phyloP scores from a whole-genome alignment of 1,140 invertebrate species.

The Onthophagus taurus region DNA sequence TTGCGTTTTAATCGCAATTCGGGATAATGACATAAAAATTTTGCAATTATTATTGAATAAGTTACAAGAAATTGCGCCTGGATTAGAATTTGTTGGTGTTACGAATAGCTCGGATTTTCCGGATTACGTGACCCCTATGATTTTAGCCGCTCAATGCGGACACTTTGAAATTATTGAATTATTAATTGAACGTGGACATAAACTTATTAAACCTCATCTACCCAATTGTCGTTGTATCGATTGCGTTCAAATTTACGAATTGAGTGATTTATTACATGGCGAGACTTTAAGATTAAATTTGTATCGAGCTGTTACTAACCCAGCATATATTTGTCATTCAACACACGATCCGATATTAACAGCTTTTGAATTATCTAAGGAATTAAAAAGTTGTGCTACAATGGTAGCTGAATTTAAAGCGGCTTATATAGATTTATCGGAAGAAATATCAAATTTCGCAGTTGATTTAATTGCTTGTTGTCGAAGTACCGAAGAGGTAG shows the following conservation, averaged over 20 bases:
- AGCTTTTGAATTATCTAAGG: conserved; percentile 49
- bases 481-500: conserved; percentile 56
- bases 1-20: conserved; percentile 45
- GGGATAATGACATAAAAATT: conserved; percentile 42
- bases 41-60: conserved; percentile 41
- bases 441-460: conserved; percentile 49
- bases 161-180: conserved; percentile 60
- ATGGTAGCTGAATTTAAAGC: conserved; percentile 47
- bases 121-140: conserved; percentile 59
- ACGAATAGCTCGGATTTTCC: conserved; percentile 52
- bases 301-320: conserved; percentile 52
- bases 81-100: conserved; percentile 42
- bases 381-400: conserved; percentile 41
- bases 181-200: conserved; percentile 49
- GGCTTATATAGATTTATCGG: conserved; percentile 46
- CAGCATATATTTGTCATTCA: conserved; percentile 55
- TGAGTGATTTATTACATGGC: conserved; percentile 39
- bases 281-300: conserved; percentile 44
- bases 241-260: conserved; percentile 40
- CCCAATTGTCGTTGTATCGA: conserved; percentile 49
- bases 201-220: conserved; percentile 48
- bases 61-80: conserved; percentile 37
- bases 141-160: conserved; percentile 59
- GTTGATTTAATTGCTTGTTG: conserved; percentile 52
- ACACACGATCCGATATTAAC: conserved; percentile 55